Evolutionary conservation across 2,113 vertebrate species (phyloP).

Genomic region (Sebastes fasciatus): DNA sequence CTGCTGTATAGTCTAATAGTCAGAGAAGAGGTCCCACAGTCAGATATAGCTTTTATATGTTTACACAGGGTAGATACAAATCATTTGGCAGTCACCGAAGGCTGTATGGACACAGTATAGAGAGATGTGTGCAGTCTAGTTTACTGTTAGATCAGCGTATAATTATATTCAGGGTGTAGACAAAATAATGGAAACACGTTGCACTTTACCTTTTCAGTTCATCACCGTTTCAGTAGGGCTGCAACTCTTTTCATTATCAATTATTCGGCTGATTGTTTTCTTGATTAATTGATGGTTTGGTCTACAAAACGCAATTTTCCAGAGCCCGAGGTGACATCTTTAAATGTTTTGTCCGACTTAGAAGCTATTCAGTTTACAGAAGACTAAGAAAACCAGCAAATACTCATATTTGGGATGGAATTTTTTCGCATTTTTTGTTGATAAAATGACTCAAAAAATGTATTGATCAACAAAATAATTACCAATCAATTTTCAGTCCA

Average conservation of each 20-base stretch:
- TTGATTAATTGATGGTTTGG: neutral
- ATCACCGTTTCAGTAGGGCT: neutral
- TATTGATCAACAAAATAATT: neutral
- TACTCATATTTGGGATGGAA: neutral
- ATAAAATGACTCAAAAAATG: neutral
- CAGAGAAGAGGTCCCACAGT: conserved; percentile 59
- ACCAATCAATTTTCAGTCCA: neutral
- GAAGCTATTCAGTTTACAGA: neutral
- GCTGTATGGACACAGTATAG: conserved; percentile 10
- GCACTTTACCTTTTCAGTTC: neutral
- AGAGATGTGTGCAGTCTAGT: conserved; percentile 18
- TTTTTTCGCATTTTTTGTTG: too few species aligned
- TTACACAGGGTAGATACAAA: conserved; percentile 68
- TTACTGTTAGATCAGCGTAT: conserved; percentile 1
- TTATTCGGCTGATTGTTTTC: neutral
- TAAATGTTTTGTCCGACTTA: neutral
- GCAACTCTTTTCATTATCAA: neutral
- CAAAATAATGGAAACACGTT: neutral
- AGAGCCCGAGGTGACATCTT: neutral
- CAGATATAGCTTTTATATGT: conserved; percentile 73
- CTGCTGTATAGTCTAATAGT: conserved; percentile 51
- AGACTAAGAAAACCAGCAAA: neutral
- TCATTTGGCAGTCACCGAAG: conserved; percentile 33
- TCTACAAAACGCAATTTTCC: neutral
- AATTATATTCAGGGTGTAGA: neutral